Evolutionary conservation across 2,113 vertebrate species (phyloP).

Genomic region (Oenanthe melanoleuca): DNA sequence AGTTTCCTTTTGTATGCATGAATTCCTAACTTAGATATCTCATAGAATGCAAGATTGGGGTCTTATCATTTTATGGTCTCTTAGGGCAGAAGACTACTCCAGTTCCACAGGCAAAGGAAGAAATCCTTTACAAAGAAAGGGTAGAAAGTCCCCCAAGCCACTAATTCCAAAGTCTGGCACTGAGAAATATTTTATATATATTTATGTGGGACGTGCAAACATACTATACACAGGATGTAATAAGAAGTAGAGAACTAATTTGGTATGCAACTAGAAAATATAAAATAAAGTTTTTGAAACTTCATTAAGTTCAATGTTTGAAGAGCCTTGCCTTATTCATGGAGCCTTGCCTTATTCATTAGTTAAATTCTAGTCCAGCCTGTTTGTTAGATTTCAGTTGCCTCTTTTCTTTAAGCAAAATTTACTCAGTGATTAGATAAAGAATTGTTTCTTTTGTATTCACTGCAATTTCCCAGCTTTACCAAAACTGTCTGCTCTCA

Average conservation of each 20-base stretch:
- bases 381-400: neutral
- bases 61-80: neutral
- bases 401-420: neutral
- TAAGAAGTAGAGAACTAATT: neutral
- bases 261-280: neutral
- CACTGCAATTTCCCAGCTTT: neutral
- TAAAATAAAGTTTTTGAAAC: neutral
- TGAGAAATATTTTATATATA: neutral
- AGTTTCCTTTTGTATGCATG: neutral
- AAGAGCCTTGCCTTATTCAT: neutral
- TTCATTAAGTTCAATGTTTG: neutral
- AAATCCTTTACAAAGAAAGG: neutral
- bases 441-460: neutral
- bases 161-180: neutral
- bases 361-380: neutral
- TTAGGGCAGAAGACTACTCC: neutral
- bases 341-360: neutral
- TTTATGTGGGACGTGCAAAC: neutral
- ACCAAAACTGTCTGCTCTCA: neutral
- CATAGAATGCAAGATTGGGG: rapidly evolving
- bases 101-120: neutral
- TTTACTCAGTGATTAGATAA: neutral
- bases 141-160: neutral
- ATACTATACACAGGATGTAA: neutral
- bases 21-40: neutral